Evolutionary conservation across 2,888 invertebrate species (phyloP), one percentile per base, ranked within the genome.

Genomic region (Stenoptilia bipunctidactyla): DNA sequence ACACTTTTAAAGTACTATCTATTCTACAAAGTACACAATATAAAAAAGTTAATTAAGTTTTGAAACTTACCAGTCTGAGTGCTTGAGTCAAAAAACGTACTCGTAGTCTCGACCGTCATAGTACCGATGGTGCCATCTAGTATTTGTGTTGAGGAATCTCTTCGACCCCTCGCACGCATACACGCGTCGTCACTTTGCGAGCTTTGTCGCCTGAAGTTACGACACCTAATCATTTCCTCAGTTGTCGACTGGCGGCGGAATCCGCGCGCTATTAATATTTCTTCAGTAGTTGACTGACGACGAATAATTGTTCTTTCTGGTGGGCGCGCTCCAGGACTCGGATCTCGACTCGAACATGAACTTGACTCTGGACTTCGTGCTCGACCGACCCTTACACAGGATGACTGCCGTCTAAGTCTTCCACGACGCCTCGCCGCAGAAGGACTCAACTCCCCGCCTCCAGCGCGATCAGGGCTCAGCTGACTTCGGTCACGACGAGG

Each of bases 101-200:
- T 94, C 2, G 94, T 93, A 2, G 95, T 95, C 71, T 96, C 95
- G 15, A 95, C 94, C 0, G 94, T 94, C 96, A 96, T 96, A 27
- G 94, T 92, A 20, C 92, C 94, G 49, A 95, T 90, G 15, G 95
- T 96, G 12, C 96, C 96, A 61, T 96, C 95, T 40, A 93, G 90
- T 58, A 96, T 96, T 76, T 96, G 96, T 0, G 94, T 94, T 35
- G 92, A 90, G 1, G 95, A 95, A 65, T 96, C 95, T 9, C 93
- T 82, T 1, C 93, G 85, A 0, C 93, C 92, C 13, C 92, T 85
- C 46, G 85, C 89, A 52, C 89, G 84, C 82, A 83, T 83, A 52
- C 87, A 88, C 9, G 88, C 88, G 58, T 94, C 94, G 57, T 95
- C 95, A 57, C 94, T 94, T 67, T 95, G 95, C 1, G 94, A 94